Evolutionary conservation across 1,140 invertebrate genomes (phyloP).

Genomic region (Lepidurus apus): DNA sequence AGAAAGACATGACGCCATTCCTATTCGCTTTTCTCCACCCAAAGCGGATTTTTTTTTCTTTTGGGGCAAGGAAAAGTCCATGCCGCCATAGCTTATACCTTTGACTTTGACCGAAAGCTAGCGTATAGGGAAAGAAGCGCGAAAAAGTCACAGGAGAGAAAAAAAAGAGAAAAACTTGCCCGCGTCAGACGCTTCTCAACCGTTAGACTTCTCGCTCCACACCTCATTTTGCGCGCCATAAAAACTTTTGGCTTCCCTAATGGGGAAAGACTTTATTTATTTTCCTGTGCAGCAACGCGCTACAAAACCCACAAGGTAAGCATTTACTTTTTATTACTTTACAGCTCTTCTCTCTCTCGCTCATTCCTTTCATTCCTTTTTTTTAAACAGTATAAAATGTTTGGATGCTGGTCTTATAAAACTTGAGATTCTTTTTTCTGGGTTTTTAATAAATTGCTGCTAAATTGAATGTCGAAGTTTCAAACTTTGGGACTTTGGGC

Average conservation of each 20-base stretch:
- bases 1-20: neutral
- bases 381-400: neutral
- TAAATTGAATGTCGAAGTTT: neutral
- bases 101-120: neutral
- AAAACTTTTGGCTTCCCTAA: slow-evolving; percentile 22
- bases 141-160: neutral
- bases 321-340: neutral
- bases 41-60: neutral
- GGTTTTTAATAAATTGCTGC: neutral
- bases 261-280: slow-evolving; percentile 17
- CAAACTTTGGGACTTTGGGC: neutral
- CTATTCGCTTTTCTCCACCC: neutral
- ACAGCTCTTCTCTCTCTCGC: neutral
- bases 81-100: neutral
- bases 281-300: neutral
- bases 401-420: neutral
- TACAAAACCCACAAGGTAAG: slow-evolving; percentile 18
- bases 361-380: neutral
- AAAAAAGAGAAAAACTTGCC: slow-evolving; percentile 12
- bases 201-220: slow-evolving; percentile 1
- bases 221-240: slow-evolving; percentile 21
- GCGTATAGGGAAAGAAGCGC: neutral
- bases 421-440: neutral
- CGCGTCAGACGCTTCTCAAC: neutral
- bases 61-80: neutral